Conservation (phyloP, 2,797 vertebrate species). For the Momotus momota region DNA sequence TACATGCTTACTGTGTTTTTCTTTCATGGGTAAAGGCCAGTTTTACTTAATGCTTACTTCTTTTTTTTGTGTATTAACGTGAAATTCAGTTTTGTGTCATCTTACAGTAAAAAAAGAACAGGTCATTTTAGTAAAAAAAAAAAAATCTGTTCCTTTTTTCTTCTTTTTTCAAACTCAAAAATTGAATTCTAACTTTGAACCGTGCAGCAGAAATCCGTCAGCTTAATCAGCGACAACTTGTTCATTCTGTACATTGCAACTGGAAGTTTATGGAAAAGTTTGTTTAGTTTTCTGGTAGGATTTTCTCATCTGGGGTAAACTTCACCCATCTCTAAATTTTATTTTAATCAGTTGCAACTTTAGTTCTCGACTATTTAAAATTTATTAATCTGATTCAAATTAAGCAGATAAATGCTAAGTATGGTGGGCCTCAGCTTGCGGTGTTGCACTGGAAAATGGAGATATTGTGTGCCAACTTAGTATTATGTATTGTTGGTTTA, state of each 20-base stretch:
- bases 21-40: neutral
- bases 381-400: slow-evolving; percentile 26
- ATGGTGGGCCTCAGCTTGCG: neutral
- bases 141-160: neutral
- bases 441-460: neutral
- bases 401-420: neutral
- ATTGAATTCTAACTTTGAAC: neutral
- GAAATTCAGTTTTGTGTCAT: neutral
- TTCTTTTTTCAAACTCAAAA: neutral
- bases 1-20: neutral
- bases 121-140: neutral
- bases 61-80: neutral
- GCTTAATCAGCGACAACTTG: neutral
- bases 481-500: neutral
- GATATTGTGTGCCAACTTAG: neutral
- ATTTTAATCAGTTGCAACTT: neutral
- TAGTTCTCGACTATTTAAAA: neutral
- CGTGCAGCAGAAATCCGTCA: neutral
- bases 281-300: neutral
- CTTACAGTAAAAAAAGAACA: neutral
- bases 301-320: neutral
- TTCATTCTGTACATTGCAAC: neutral
- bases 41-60: neutral
- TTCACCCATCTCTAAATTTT: neutral
- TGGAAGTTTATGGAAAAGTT: neutral